Percentiles rank a stretch among this genome's conserved stretches.
These are phyloP conservation scores for Cassiopea xamachana DNA, from an alignment of 30 jellyfish, hydroid and myxozoan genomes.

Conservation along the genomic window DNA sequence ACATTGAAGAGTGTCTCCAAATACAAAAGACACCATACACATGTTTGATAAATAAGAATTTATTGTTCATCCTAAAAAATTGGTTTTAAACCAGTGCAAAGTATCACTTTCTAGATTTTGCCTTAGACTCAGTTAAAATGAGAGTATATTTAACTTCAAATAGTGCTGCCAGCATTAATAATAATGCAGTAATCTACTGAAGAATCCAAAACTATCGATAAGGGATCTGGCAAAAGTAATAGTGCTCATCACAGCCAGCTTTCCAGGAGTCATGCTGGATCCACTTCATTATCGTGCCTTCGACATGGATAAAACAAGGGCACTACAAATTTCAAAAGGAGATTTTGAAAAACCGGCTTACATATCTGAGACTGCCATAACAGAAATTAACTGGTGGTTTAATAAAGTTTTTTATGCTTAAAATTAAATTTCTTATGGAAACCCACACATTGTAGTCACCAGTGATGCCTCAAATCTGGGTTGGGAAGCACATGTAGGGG, in stretches of 20 bases:
- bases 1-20: slow-evolving; percentile 29
- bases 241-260: slow-evolving; percentile 36
- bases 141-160: background rate
- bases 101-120: background rate
- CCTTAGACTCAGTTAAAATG: background rate
- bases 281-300: slow-evolving; percentile 48
- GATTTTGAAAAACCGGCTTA: slow-evolving; percentile 15
- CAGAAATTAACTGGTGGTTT: slow-evolving; percentile 57
- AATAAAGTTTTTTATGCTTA: background rate
- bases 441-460: slow-evolving; percentile 23
- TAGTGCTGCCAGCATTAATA: background rate
- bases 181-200: background rate
- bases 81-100: slow-evolving; percentile 51
- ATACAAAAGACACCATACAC: slow-evolving; percentile 5
- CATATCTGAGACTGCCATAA: slow-evolving; percentile 8
- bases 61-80: slow-evolving; percentile 46
- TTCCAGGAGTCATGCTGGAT: slow-evolving; percentile 62
- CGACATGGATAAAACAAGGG: slow-evolving; percentile 49
- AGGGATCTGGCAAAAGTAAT: slow-evolving; percentile 49
- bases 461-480: slow-evolving; percentile 78
- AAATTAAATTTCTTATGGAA: slow-evolving; percentile 6
- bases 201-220: background rate
- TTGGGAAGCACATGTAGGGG: slow-evolving; percentile 63
- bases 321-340: slow-evolving; percentile 24
- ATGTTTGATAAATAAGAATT: slow-evolving; percentile 40